Base-by-base conservation (phyloP, 2,797 vertebrate species). In the Enteromius viviparus region DNA sequence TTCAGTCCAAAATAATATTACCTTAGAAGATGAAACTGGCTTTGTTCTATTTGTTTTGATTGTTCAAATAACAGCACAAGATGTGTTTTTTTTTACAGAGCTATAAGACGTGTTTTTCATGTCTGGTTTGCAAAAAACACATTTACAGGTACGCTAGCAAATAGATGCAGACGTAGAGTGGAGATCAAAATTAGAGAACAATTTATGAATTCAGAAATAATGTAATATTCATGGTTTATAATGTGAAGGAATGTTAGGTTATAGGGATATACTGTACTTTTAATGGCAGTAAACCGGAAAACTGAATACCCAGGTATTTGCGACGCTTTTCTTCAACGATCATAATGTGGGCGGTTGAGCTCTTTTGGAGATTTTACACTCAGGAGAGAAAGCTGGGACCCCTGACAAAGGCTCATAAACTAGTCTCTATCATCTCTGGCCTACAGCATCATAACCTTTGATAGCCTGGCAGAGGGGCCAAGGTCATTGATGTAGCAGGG, bases 391-490 rank as follows among this genome's bases (percentile, higher is more conserved):
- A 68, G 42, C 72, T 60, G 49, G 37, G 37, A 69, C 60, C 42
- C 15, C 55, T 86, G 87, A 78, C 80, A 83, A 29, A 65, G 74
- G 10, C 64, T 83, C 72, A 85, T 85, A 81, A 83, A 58, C 51
- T 49, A 86, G 77, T 85, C 85, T 86, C 74, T 81, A 70, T 85
- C 76, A 85, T 85, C 85, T 78, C 49, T 64, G 62, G 55, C 70
- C 65, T 42, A 53, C 53, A 42, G 79, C 34, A 26, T 85, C 66
- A 87, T 84, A 84, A 85, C 76, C 80, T 87, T 64, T 85, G 76
- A 85, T 84, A 37, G 65, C 32, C 79, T 77, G 65, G 76, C 42
- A 84, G 47, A 2, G 21, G 55, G 79, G 76, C 81, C 85, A 77
- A 84, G 82, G 76, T 72, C 84, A 82, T 34, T 85, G 60, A 78